Base-by-base conservation (phyloP, 2,797 vertebrate genomes). In the Spinus pinus region DNA sequence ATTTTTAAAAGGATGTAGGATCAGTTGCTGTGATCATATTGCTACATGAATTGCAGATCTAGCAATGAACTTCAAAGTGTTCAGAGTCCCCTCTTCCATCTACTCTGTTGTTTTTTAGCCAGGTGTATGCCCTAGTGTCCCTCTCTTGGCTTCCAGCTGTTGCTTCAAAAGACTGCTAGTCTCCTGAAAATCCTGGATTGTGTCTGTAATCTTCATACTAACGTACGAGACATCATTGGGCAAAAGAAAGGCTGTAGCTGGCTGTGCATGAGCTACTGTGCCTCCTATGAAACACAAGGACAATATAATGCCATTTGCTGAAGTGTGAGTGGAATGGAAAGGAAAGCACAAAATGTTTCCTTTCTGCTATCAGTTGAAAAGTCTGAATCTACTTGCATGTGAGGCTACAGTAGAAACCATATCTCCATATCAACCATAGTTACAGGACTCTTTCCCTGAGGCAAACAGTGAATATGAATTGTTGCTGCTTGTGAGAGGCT, bases 151-250 rank as follows among this genome's bases (percentile, higher is more conserved):
- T 77, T 90, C 25, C 31, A 78, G 25, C 39, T 66, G 23, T 16
- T 81, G 24, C 25, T 66, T 75, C 35, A 23, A 37, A 88, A 51
- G 10, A 7, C 8, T 66, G 3, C 49, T 62, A 5, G 44, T 62
- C 14, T 65, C 50, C n/a, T 44, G 1, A 27, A 75, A 69, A 9
- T 80, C 53, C 16, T 64, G 44, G 74, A 49, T 13, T 33, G 14
- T 42, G 10, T 27, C 20, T 88, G 25, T 49, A 37, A 74, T 7
- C 14, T 67, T 79, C 31, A 28, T 14, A 25, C 61, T 44, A 67
- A 60, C 0, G 0, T 24, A 18, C 0, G 1, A 67, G 30, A 44
- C 20, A 60, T 21, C 12, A 49, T 0, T 49, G 31, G 33, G 23
- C 2, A 41, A 16, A 60, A 53, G 20, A 94, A 79, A 27, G 19